These are phyloP conservation scores for Meandrusa payeni DNA, from an alignment of 2,888 invertebrate genomes.

Conservation along the genomic window DNA sequence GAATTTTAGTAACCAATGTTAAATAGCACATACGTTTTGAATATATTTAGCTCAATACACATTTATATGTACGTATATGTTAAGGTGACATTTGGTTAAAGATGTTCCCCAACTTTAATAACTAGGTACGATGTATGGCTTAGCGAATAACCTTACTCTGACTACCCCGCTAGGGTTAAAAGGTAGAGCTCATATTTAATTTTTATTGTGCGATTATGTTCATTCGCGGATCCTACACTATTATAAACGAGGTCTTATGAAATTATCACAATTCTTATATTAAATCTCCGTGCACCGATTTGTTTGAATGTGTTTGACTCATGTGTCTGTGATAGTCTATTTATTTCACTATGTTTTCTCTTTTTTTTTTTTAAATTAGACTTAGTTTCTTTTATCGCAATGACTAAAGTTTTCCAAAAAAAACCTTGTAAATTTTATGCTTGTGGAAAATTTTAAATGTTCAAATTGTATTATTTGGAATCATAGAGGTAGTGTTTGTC, in stretches of 20 bases:
- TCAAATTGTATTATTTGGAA: conserved; percentile 19
- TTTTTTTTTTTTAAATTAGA: conserved; percentile 41
- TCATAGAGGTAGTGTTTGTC: conserved; percentile 30
- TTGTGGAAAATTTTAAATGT: background rate
- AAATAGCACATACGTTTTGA: too few relatives aligned
- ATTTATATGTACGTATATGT: too few relatives aligned
- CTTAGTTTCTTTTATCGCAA: conserved; percentile 43
- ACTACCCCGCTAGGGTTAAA: too few relatives aligned
- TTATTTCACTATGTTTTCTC: conserved; percentile 60
- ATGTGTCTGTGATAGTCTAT: conserved; percentile 77
- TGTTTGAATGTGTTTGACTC: conserved; percentile 65
- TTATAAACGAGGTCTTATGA: conserved; percentile 61
- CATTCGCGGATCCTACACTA: conserved; percentile 30
- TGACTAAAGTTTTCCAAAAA: conserved; percentile 55
- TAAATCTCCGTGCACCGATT: conserved; percentile 53
- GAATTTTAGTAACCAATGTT: too few relatives aligned
- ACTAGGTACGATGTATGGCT: too few relatives aligned
- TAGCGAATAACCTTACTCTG: too few relatives aligned
- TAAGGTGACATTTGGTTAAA: too few relatives aligned
- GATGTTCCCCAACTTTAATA: too few relatives aligned
- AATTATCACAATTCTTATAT: conserved; percentile 50
- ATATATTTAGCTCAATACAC: too few relatives aligned
- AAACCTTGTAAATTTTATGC: too few relatives aligned
- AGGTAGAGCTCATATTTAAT: too few relatives aligned
- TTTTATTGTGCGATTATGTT: conserved; percentile 29